These are phyloP conservation scores for Phalacrocorax pelagicus DNA, from an alignment of 2,113 vertebrate species.

Conservation along the genomic window DNA sequence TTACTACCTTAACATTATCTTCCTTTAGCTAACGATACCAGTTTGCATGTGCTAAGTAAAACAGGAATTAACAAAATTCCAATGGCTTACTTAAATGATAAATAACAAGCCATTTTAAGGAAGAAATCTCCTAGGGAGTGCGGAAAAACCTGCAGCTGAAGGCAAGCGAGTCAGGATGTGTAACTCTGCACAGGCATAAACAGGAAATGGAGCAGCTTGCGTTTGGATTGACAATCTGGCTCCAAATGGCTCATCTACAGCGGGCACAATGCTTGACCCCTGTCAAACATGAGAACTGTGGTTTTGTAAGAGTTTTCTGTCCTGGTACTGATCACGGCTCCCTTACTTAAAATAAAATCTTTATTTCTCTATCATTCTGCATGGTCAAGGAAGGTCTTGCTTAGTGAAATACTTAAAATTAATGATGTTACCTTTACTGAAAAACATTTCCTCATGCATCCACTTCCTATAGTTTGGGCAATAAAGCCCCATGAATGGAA, in stretches of 20 bases:
- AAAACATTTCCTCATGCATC: constrained; percentile 19
- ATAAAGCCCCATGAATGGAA: neutral
- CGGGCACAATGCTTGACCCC: constrained; percentile 52
- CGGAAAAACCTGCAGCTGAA: constrained; percentile 78
- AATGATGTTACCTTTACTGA: neutral
- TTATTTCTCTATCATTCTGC: neutral
- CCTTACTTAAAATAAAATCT: neutral
- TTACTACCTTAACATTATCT: constrained; percentile 54
- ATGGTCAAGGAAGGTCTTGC: neutral
- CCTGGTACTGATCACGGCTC: neutral
- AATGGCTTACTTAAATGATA: constrained; percentile 74
- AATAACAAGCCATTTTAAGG: constrained; percentile 77
- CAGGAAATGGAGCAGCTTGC: constrained; percentile 83
- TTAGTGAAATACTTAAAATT: neutral
- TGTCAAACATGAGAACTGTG: neutral
- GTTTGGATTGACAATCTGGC: constrained; percentile 73
- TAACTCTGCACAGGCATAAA: constrained; percentile 82
- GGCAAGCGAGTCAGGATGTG: constrained; percentile 80
- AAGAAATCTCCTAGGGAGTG: constrained; percentile 76
- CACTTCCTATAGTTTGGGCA: neutral
- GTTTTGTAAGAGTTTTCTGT: neutral
- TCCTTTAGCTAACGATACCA: constrained; percentile 58
- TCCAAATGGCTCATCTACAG: constrained; percentile 57
- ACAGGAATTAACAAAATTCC: constrained; percentile 83
- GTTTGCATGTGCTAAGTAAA: constrained; percentile 71